These are phyloP conservation scores for Talpa occidentalis DNA, from an alignment of 2,113 vertebrate genomes.

Conservation along the genomic window DNA sequence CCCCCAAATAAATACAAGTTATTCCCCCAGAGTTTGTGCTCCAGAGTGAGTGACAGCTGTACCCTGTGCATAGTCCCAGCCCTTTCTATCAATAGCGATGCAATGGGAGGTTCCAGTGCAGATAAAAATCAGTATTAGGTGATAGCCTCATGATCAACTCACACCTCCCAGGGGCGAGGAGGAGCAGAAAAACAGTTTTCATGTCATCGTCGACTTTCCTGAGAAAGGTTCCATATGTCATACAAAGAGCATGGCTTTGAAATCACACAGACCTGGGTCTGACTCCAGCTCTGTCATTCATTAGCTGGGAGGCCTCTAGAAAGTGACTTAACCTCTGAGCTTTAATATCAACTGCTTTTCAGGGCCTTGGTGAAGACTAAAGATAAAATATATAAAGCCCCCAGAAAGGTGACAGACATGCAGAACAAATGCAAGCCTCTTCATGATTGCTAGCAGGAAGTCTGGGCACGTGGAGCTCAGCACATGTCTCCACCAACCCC, in stretches of 20 bases:
- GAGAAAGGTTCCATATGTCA: neutral
- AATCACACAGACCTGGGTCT: neutral
- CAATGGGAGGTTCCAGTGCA: neutral
- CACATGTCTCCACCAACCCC: neutral
- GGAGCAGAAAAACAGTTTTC: neutral
- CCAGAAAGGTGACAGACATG: neutral
- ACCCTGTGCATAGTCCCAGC: neutral
- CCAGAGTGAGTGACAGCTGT: neutral
- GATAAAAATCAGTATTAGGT: neutral
- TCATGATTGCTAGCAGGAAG: neutral
- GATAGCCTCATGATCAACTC: neutral
- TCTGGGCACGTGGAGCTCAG: neutral
- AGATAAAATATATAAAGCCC: neutral
- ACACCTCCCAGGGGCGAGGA: neutral
- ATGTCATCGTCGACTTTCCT: neutral
- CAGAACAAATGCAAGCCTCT: neutral
- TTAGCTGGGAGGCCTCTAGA: neutral
- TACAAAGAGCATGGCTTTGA: conserved; percentile 1
- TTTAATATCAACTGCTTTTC: neutral
- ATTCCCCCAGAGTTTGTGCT: neutral
- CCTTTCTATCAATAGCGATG: neutral
- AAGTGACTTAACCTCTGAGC: neutral
- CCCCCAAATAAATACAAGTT: neutral
- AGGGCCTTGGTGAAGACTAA: neutral
- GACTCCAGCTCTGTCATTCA: neutral